phyloP scores from a whole-genome alignment of 92 coral and sea anemone species.

The Montipora capitata region DNA sequence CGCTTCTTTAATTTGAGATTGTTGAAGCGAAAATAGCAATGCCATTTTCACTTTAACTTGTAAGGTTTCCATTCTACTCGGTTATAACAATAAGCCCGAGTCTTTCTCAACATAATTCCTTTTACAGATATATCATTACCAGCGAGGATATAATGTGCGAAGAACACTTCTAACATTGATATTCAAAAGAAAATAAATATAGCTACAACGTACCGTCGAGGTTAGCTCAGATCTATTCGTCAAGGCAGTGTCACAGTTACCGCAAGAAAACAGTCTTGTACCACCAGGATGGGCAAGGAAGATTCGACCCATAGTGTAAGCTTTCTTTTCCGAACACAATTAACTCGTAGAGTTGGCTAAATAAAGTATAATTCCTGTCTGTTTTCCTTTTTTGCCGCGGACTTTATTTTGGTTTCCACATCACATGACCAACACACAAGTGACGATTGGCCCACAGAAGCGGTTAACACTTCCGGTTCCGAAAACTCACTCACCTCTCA shows the following conservation, averaged over 20 bases:
- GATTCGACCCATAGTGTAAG: slow-evolving; percentile 89
- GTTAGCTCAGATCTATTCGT: slow-evolving; percentile 98
- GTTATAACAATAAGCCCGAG: too few relatives aligned
- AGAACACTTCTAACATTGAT: too few relatives aligned
- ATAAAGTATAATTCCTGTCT: background rate
- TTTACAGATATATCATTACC: background rate
- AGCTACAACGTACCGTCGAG: slow-evolving; percentile 83
- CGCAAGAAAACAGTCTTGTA: slow-evolving; percentile 94
- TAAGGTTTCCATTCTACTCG: too few relatives aligned
- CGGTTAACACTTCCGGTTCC: background rate
- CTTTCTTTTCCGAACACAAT: background rate
- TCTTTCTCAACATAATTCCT: background rate
- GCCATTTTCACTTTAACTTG: too few relatives aligned
- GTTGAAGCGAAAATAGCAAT: background rate
- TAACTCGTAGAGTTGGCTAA: background rate
- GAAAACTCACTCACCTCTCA: too few relatives aligned
- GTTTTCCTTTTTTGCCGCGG: slow-evolving; percentile 25
- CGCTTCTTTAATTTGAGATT: background rate
- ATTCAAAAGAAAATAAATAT: too few relatives aligned
- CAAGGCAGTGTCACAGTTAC: slow-evolving; percentile 99
- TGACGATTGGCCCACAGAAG: slow-evolving; percentile 9
- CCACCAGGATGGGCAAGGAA: slow-evolving; percentile 99
- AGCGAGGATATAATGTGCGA: background rate
- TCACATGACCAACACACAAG: slow-evolving; percentile 21
- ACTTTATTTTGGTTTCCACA: slow-evolving; percentile 24